These are phyloP conservation scores for Anas platyrhynchos DNA, from an alignment of 2,113 vertebrate species.

Conservation along the genomic window DNA sequence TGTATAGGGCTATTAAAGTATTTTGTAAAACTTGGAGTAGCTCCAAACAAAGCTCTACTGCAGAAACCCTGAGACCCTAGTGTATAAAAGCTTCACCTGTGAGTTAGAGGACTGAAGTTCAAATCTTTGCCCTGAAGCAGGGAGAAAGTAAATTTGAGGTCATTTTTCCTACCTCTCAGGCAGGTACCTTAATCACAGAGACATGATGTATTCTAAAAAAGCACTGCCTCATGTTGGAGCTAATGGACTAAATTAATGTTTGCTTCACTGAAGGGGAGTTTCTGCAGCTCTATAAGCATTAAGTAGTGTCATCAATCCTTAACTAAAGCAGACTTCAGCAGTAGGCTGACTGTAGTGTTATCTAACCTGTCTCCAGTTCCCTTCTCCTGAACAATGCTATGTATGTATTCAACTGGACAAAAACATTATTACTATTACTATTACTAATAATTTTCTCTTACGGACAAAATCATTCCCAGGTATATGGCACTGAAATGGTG, in stretches of 20 bases:
- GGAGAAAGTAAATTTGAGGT: not conserved
- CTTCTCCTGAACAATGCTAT: not conserved
- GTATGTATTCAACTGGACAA: not conserved
- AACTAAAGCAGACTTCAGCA: not conserved
- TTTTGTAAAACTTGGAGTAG: not conserved
- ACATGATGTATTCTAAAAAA: not conserved
- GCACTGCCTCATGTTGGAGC: not conserved
- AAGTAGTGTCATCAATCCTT: not conserved
- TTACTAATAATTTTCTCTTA: not conserved
- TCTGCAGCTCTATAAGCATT: not conserved
- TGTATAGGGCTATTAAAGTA: not conserved
- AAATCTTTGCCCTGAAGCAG: not conserved
- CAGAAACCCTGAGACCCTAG: not conserved
- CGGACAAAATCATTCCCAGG: not conserved
- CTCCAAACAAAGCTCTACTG: not conserved
- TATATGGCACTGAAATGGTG: not conserved
- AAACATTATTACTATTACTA: not conserved
- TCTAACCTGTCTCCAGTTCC: not conserved
- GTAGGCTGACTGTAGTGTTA: not conserved
- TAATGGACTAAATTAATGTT: slow-evolving; percentile 35
- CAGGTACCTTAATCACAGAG: slow-evolving; percentile 15
- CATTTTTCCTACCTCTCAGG: not conserved
- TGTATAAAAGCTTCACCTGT: not conserved
- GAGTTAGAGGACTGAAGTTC: not conserved
- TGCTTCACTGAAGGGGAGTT: slow-evolving; percentile 13